Evolutionary conservation across 1,140 invertebrate genomes (phyloP), one percentile per base, ranked within the genome.

Genomic region (Tribolium castaneum): DNA sequence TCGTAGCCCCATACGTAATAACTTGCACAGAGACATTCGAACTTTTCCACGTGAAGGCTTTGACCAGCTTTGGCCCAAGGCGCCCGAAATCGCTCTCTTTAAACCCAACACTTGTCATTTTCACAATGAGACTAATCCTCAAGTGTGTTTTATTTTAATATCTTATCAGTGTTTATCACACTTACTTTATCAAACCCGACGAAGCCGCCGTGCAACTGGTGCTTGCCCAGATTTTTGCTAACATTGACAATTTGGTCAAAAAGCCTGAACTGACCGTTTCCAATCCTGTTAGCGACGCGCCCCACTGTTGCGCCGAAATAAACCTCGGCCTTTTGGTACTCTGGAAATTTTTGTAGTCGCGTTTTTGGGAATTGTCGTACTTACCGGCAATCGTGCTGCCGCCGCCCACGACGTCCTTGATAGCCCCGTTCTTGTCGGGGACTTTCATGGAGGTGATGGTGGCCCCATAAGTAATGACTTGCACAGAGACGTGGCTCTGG

Each of bases 281-380:
- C 91, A 77, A 98, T 96, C 45, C 97, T 89, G 87, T 98, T 98
- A 0, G 95, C 95, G 19, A 96, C 94, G 78, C 97, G 89, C 3
- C 98, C 98, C 45, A 99, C 88, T 0, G 95, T 93, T 0, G 94
- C 93, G 6, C 98, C 98, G 83, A 98, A 94, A 84, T 98, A 97
- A 9, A 45, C 39, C 2, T 45, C n/a, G 7, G 7, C 9, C 7
- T 45, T 45, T 45, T 45, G 39, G 39, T 45, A 45, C 39, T 45
- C 39, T 45, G 34, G 9, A 39, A 39, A 7, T 7, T 39, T 39
- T 39, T 39, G 6, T n/a, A n/a, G 34, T 39, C 6, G 34, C 5
- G 19, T 6, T 14, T 59, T 59, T 19, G 16, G 2, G 19, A 14
- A 14, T 52, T 35, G 35, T 84, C 70, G 84, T 7, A 39, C 6